These are phyloP conservation scores for Xyrauchen texanus DNA, from an alignment of 2,113 vertebrate genomes.

Conservation along the genomic window DNA sequence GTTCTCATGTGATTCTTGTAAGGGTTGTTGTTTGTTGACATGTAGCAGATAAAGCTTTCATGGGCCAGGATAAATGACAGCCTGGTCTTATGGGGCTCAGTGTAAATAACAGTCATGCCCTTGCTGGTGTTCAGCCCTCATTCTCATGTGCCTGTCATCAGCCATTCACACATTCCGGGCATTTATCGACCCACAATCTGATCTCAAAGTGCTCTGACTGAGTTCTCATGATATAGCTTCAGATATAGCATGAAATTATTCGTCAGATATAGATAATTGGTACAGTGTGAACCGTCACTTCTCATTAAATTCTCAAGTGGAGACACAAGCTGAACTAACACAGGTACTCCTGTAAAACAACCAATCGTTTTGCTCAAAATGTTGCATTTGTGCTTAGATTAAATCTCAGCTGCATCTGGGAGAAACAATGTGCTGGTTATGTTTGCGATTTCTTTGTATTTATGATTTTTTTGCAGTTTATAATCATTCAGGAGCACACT, in stretches of 20 bases:
- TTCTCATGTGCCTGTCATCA: not conserved
- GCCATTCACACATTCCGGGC: not conserved
- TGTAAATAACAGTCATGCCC: not conserved
- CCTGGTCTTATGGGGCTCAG: not conserved
- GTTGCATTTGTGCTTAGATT: no score
- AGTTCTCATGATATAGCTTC: not conserved
- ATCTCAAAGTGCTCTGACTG: not conserved
- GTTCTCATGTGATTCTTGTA: not conserved
- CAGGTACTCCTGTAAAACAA: no score
- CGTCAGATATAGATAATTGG: no score
- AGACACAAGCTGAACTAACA: no score
- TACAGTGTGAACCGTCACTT: no score
- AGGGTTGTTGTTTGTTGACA: not conserved
- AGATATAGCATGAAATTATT: not conserved
- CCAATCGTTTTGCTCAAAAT: no score
- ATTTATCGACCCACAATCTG: not conserved
- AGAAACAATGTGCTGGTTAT: no score
- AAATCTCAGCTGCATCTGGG: no score
- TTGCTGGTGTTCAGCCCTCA: conserved; percentile 25
- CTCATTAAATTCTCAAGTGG: no score
- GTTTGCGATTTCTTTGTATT: no score
- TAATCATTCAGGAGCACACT: no score
- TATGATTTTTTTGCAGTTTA: no score
- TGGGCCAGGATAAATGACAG: conserved; percentile 13
- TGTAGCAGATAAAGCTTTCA: conserved; percentile 23